Percentiles rank a stretch among this genome's conserved stretches.
These are phyloP conservation scores for Teleogryllus oceanicus DNA, from an alignment of 2,888 invertebrate genomes.

Conservation along the genomic window DNA sequence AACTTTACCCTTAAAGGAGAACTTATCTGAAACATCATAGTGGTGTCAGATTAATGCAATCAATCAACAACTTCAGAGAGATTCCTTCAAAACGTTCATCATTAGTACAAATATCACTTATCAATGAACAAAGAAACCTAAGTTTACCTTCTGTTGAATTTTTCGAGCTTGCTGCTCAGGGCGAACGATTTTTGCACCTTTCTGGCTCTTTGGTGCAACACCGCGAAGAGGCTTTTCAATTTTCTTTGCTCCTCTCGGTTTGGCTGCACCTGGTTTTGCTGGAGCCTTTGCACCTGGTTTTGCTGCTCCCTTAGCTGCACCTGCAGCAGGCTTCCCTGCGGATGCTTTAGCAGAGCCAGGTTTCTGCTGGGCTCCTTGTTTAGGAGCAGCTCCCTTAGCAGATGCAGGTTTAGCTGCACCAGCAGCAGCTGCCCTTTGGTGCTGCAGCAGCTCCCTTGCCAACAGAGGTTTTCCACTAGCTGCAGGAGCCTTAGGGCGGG, in stretches of 20 bases:
- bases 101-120: conserved; percentile 39
- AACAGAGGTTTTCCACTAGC: conserved; percentile 44
- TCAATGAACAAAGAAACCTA: conserved; percentile 22
- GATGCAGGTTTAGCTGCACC: conserved; percentile 39
- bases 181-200: conserved; percentile 46
- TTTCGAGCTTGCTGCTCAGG: conserved; percentile 75
- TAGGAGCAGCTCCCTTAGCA: conserved; percentile 34
- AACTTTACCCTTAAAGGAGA: too few relatives aligned
- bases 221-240: conserved; percentile 55
- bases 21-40: too few relatives aligned
- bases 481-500: conserved; percentile 42
- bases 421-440: conserved; percentile 48
- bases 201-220: conserved; percentile 54
- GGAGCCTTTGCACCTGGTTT: conserved; percentile 35
- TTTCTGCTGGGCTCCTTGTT: conserved; percentile 40
- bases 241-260: conserved; percentile 42
- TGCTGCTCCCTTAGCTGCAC: conserved; percentile 37
- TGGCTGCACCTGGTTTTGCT: conserved; percentile 46
- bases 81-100: conserved; percentile 56
- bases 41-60: not conserved
- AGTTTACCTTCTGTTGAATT: conserved; percentile 75
- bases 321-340: conserved; percentile 42
- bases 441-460: conserved; percentile 49
- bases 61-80: conserved; percentile 51
- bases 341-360: conserved; percentile 39